Percentiles rank a stretch among this genome's conserved stretches.
Conservation (phyloP, 2,888 invertebrate species). For the Gastrophysa polygoni region DNA sequence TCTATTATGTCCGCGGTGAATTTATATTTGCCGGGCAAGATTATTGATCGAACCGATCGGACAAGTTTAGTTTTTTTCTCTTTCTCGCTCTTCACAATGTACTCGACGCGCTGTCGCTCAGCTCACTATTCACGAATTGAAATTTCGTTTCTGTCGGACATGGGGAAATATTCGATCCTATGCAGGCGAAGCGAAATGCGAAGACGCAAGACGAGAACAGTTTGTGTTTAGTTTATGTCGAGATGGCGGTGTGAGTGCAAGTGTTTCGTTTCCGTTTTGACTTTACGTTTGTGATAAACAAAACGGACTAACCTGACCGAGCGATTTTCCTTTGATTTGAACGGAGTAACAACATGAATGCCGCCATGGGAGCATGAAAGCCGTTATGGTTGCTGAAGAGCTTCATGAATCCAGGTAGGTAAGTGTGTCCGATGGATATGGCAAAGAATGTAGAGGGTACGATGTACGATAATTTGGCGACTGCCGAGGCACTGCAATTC, state of each 20-base stretch:
- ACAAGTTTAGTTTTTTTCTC: background rate
- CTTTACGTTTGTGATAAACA: slow-evolving; percentile 47
- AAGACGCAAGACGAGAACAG: no score
- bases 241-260: slow-evolving; percentile 51
- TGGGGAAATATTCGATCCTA: background rate
- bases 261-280: slow-evolving; percentile 20
- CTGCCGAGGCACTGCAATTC: no score
- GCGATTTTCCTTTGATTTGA: background rate
- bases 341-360: no score
- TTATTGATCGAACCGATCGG: slow-evolving; percentile 13
- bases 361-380: background rate
- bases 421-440: no score
- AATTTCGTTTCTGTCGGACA: background rate
- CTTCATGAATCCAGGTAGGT: background rate
- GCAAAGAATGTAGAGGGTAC: no score
- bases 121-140: slow-evolving; percentile 7
- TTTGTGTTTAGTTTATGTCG: slow-evolving; percentile 45
- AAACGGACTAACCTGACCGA: slow-evolving; percentile 23
- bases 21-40: slow-evolving; percentile 13
- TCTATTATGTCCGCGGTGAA: background rate
- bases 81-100: background rate
- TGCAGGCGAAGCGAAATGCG: no score
- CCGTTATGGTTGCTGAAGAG: background rate
- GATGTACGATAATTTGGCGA: background rate
- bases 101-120: slow-evolving; percentile 2